These are phyloP conservation scores for Zhengitettix transpicula DNA, from an alignment of 2,888 invertebrate genomes.

Conservation along the genomic window DNA sequence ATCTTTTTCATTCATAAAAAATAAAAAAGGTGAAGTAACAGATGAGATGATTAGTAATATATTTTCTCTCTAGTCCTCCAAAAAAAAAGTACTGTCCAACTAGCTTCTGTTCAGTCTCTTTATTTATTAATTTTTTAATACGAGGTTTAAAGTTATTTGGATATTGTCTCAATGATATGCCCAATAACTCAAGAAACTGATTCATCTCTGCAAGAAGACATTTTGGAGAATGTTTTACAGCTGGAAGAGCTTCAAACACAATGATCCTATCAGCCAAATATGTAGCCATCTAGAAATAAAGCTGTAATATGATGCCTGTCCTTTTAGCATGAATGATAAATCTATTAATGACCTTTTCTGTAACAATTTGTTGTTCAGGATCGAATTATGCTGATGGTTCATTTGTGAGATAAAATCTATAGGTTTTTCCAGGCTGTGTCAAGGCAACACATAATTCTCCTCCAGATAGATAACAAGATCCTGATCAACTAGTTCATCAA, in stretches of 20 bases:
- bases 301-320: conserved; percentile 99
- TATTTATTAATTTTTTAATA: conserved; percentile 93
- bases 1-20: no score
- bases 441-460: conserved; percentile 96
- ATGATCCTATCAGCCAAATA: conserved; percentile 97
- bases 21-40: no score
- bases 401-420: conserved; percentile 96
- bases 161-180: conserved; percentile 96
- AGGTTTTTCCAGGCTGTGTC: conserved; percentile 91
- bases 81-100: conserved; percentile 97
- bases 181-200: conserved; percentile 80
- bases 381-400: conserved; percentile 98
- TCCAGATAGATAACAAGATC: conserved; percentile 95
- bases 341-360: conserved; percentile 98
- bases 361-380: conserved; percentile 98
- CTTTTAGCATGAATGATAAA: conserved; percentile 98
- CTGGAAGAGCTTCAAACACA: conserved; percentile 92
- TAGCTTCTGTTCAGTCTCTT: conserved; percentile 95
- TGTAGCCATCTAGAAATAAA: conserved; percentile 99
- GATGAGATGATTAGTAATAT: no score
- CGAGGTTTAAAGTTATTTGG: conserved; percentile 97
- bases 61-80: conserved; percentile 59
- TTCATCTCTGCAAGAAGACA: conserved; percentile 96
- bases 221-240: conserved; percentile 75
- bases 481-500: conserved; percentile 94